phyloP scores from a whole-genome alignment of 2,888 invertebrate genomes.

The Drosophila multiciliata region DNA sequence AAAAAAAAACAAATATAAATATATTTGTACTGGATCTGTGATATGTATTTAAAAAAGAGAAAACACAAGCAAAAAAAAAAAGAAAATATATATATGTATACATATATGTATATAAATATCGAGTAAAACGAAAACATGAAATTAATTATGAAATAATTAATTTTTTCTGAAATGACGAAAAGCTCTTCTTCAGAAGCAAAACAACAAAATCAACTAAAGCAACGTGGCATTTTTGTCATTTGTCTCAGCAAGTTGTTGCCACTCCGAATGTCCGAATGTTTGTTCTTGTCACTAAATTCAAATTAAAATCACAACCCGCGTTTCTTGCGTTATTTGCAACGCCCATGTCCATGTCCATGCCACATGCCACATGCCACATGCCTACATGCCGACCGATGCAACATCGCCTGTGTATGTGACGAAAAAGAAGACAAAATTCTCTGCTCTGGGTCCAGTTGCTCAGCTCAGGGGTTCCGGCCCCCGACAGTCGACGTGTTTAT shows the following conservation, averaged over 20 bases:
- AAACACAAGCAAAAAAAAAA: slow-evolving; percentile 54
- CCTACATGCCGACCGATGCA: slow-evolving; percentile 19
- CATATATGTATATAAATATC: slow-evolving; percentile 62
- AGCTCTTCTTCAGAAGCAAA: slow-evolving; percentile 67
- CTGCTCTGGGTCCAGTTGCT: slow-evolving; percentile 23
- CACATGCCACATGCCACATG: slow-evolving; percentile 27
- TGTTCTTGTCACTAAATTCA: slow-evolving; percentile 17
- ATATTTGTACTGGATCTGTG: slow-evolving; percentile 85
- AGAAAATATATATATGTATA: slow-evolving; percentile 52
- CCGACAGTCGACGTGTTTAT: slow-evolving; percentile 60
- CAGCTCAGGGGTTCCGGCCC: slow-evolving; percentile 15
- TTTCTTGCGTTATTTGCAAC: slow-evolving; percentile 17
- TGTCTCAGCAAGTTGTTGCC: slow-evolving; percentile 17
- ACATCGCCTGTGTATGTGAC: slow-evolving; percentile 36
- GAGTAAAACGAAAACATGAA: slow-evolving; percentile 62
- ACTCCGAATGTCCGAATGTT: slow-evolving; percentile 31
- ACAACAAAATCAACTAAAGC: slow-evolving; percentile 31
- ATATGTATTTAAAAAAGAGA: slow-evolving; percentile 83
- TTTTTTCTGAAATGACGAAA: slow-evolving; percentile 64
- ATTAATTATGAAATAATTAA: slow-evolving; percentile 78
- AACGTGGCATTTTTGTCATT: slow-evolving; percentile 39
- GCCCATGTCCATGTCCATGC: slow-evolving; percentile 24
- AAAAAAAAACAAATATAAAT: slow-evolving; percentile 67
- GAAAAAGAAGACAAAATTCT: slow-evolving; percentile 56
- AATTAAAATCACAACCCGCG: slow-evolving; percentile 10